Evolutionary conservation across 2,113 vertebrate genomes (phyloP), one percentile per base, ranked within the genome.

Genomic region (Nicator chloris): DNA sequence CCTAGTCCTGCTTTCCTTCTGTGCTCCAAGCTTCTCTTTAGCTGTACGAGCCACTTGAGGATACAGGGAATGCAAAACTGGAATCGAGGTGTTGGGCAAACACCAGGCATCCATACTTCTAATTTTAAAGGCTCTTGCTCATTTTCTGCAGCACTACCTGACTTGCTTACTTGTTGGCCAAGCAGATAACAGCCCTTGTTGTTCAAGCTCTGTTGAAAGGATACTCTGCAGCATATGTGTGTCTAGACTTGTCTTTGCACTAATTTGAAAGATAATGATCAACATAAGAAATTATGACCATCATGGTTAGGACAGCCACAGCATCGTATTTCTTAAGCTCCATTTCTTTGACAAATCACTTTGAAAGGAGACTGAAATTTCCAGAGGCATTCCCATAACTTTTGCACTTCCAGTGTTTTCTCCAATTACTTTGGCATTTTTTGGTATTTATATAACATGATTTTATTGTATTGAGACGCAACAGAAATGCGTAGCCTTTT

Each of bases 371-470:
- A 39, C 78, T 82, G 76, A 79, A 63, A 61, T 95, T 93, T 95
- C 88, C 88, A 88, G 59, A 81, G 81, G 33, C 21, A 65, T 89
- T 91, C 65, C 64, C 51, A 33, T 92, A 93, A 83, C 71, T 94
- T 87, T 63, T 82, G 49, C 57, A 56, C 68, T 93, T 92, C 37
- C 60, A 87, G 2, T 89, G 45, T 93, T 91, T 96, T 89, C 76
- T 90, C 20, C 60, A 93, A 40, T 54, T 80, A 80, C 61, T 86
- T 75, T 88, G 56, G 53, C 73, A 51, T 92, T 93, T 96, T 90
- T 37, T 84, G 59, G 17, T 93, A 91, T 93, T 95, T 95, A 71
- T 83, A 56, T 47, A 88, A 93, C 68, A 82, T 82, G n/a, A 69
- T 83, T 96, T 94, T 96, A 76, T 60, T 75, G 63, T 57, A 54